Percentiles rank a stretch among this genome's conserved stretches.
These are phyloP conservation scores for Dorcus parallelipipedus DNA, from an alignment of 2,888 invertebrate genomes.

Conservation along the genomic window DNA sequence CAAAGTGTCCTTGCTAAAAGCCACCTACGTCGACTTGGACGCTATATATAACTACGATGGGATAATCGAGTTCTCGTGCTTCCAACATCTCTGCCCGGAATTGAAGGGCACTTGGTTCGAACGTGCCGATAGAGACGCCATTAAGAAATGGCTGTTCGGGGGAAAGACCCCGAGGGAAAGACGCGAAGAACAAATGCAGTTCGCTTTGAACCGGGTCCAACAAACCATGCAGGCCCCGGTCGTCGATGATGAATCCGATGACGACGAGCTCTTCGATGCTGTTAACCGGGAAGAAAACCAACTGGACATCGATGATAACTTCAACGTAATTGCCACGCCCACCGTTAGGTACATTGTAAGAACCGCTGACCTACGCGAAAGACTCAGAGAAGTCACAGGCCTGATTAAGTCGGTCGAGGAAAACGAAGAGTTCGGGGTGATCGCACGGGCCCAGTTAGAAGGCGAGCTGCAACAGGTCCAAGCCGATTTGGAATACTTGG, in stretches of 20 bases:
- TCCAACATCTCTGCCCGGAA: slow-evolving; percentile 7
- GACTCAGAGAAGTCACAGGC: no score
- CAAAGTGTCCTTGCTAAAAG: background rate
- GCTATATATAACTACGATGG: slow-evolving; percentile 2
- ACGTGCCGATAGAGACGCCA: background rate
- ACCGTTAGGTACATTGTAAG: no score
- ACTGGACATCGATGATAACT: slow-evolving; percentile 8
- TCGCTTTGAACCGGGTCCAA: no score
- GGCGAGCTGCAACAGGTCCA: slow-evolving; percentile 36
- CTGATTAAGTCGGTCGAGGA: no score
- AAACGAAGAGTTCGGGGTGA: no score
- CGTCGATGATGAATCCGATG: slow-evolving; percentile 4
- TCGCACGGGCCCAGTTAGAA: background rate
- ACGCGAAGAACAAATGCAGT: no score
- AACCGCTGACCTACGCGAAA: no score
- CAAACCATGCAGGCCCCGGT: no score
- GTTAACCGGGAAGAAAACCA: slow-evolving; percentile 7
- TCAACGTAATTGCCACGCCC: background rate
- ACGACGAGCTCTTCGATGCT: slow-evolving; percentile 13
- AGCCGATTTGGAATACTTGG: slow-evolving; percentile 40
- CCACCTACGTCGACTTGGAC: slow-evolving; percentile 1
- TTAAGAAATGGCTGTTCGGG: slow-evolving; percentile 10
- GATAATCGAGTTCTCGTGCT: slow-evolving; percentile 5
- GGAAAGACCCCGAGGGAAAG: background rate
- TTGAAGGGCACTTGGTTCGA: slow-evolving; percentile 5